Evolutionary conservation across 2,888 invertebrate genomes (phyloP).

Genomic region (Graphium colonna): DNA sequence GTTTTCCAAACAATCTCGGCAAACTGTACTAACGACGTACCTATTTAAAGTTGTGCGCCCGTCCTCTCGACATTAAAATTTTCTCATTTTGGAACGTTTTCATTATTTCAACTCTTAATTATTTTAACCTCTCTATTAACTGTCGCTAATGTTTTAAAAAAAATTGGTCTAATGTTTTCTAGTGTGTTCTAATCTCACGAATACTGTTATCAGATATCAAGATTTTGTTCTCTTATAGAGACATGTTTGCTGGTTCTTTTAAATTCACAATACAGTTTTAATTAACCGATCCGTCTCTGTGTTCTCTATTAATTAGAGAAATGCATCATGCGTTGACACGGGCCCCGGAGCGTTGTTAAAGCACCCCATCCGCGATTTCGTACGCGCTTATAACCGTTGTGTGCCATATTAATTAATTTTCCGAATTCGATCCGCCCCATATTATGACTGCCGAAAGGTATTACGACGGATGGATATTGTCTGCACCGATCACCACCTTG

Average conservation of each 20-base stretch:
- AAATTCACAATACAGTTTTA: neutral
- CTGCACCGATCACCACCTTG: no score
- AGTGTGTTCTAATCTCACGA: no score
- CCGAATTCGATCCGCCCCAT: neutral
- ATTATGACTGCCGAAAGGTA: conserved; percentile 1
- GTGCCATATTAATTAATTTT: conserved; percentile 7
- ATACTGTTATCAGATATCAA: no score
- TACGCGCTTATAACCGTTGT: neutral
- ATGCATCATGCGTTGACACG: conserved; percentile 1
- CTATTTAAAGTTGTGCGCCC: neutral
- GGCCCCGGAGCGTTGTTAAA: conserved; percentile 1
- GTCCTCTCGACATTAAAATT: neutral
- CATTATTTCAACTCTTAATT: no score
- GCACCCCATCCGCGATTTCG: neutral
- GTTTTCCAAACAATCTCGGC: neutral
- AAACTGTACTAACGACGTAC: neutral
- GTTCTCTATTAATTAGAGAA: conserved; percentile 5
- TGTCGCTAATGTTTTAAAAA: no score
- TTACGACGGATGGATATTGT: neutral
- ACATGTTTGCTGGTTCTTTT: no score
- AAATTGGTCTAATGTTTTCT: no score
- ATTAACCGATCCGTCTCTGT: neutral
- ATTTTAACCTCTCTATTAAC: no score
- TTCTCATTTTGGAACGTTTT: no score
- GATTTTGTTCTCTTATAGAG: no score